Evolutionary conservation across 2,113 vertebrate species (phyloP), one percentile per base, ranked within the genome.

Genomic region (Arothron firmamentum): DNA sequence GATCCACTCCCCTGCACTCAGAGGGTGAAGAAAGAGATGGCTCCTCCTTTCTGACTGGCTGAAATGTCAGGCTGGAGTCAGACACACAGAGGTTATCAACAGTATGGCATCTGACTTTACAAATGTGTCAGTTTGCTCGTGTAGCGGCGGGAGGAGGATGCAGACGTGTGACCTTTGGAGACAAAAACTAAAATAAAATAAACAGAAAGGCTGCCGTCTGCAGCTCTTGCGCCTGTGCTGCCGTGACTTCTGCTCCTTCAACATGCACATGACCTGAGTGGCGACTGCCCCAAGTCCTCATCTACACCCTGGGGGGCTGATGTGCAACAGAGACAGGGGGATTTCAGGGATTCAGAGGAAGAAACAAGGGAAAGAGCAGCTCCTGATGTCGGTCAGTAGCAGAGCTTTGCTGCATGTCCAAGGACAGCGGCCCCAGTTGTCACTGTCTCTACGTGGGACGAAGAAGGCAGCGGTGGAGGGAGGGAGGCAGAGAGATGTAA

Each of bases 61-160:
- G 65, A 88, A 90, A 90, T 88, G 85, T 88, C 87, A 90, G 63
- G 43, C 71, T 74, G 76, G 83, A 85, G 81, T 82, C 80, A 73
- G 81, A 75, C 49, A 76, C 68, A 74, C 77, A 63, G 62, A 84
- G 74, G 71, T 78, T 85, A 86, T 88, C 77, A 69, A 77, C 65
- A 14, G 52, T 60, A 79, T 9, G n/a, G 56, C 78, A 81, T 74
- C 81, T 77, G 78, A 72, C 67, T 72, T 78, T 79, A 71, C 74
- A 81, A 81, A 85, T 77, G 67, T 74, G 79, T 68, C 81, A 68
- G 78, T 77, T 87, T 81, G 82, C 71, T 84, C 74, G 52, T 28
- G 70, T 45, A 74, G 71, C 76, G 73, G 42, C 47, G 70, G 65
- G 67, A 87, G 59, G 65, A 78, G 80, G 71, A 81, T 53, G 74